A percentile compares a stretch with the other conserved stretches of the same genome.
Conservation (phyloP, 2,113 vertebrate genomes). For the Okapia johnstoni region DNA sequence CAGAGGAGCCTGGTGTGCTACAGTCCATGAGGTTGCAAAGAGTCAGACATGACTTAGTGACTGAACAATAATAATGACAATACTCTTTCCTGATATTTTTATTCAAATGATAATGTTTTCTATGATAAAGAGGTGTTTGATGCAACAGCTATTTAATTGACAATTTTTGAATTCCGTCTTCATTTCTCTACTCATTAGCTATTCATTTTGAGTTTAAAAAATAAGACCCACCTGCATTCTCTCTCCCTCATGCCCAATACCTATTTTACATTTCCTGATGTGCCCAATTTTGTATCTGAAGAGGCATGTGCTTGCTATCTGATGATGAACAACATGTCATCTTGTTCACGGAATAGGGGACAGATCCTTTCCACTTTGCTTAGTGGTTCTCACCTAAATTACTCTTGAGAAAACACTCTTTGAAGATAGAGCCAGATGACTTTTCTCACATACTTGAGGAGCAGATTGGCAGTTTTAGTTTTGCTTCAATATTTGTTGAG, state of each 20-base stretch:
- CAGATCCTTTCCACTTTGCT: conserved; percentile 1
- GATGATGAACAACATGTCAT: neutral
- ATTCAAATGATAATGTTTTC: conserved; percentile 22
- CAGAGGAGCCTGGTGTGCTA: neutral
- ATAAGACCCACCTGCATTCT: conserved; percentile 21
- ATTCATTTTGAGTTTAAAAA: conserved; percentile 44
- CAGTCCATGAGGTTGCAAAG: neutral
- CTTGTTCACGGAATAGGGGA: conserved; percentile 36
- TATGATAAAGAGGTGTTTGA: conserved; percentile 19
- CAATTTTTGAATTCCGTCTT: conserved; percentile 51
- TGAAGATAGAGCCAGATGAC: conserved; percentile 47
- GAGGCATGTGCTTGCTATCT: neutral
- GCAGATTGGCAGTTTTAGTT: conserved; percentile 19
- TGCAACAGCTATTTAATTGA: conserved; percentile 53
- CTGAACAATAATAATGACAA: neutral
- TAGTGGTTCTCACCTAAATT: conserved; percentile 57
- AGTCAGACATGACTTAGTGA: neutral
- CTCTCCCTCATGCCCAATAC: neutral
- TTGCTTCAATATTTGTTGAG: neutral
- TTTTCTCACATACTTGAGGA: neutral
- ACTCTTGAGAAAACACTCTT: conserved; percentile 39
- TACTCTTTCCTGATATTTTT: conserved; percentile 35
- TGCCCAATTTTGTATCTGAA: conserved; percentile 16
- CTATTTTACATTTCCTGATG: conserved; percentile 11
- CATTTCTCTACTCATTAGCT: conserved; percentile 44